Evolutionary conservation across 2,888 invertebrate species (phyloP).

Genomic region (Coremacera marginata): DNA sequence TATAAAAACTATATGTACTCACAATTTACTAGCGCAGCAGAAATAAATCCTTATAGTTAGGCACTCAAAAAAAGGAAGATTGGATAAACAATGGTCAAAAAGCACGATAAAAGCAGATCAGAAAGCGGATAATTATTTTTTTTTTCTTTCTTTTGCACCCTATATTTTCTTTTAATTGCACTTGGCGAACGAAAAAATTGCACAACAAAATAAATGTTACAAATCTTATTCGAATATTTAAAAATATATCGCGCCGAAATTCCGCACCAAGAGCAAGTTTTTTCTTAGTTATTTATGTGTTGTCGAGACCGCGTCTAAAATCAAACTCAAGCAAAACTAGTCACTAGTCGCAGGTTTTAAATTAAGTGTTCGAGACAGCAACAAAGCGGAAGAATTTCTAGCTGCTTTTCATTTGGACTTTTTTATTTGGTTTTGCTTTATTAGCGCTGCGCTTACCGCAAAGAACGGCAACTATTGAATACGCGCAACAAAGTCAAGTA

Average conservation of each 20-base stretch:
- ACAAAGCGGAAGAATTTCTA: background rate
- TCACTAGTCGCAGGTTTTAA: conserved; percentile 51
- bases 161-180: background rate
- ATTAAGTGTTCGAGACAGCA: conserved; percentile 41
- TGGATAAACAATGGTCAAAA: too few species aligned
- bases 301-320: conserved; percentile 50
- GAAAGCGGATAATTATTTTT: background rate
- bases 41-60: background rate
- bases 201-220: background rate
- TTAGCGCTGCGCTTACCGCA: background rate
- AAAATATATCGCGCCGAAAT: background rate
- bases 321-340: conserved; percentile 50
- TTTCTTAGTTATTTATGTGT: conserved; percentile 9
- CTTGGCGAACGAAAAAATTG: background rate
- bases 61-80: background rate
- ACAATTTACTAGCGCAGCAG: background rate
- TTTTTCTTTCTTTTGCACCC: background rate
- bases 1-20: too few species aligned
- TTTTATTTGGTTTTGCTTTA: background rate
- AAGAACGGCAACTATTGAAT: background rate
- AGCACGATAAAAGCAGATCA: too few species aligned
- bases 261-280: background rate
- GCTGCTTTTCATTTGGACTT: background rate
- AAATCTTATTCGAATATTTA: background rate
- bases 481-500: too few species aligned